phyloP scores from a whole-genome alignment of 2,888 invertebrate genomes.

The Paralinhomoeus sp. region DNA sequence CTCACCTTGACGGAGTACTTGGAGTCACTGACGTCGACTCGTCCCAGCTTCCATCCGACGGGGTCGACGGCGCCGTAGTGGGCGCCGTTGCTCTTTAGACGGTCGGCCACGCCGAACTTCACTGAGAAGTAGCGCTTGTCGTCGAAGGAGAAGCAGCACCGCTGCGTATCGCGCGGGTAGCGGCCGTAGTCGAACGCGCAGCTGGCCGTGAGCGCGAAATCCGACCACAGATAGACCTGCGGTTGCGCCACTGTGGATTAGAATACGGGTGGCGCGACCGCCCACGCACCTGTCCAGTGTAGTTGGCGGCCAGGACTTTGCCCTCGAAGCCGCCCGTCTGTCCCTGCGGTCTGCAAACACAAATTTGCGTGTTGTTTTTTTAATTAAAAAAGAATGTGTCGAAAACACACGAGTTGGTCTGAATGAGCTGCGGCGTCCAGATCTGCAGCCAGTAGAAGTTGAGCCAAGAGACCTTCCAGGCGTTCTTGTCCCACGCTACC shows the following conservation, averaged over 20 bases:
- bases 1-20: conserved; percentile 11
- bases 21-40: conserved; percentile 11
- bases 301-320: conserved; percentile 25
- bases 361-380: conserved; percentile 4
- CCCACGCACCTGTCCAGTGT: conserved; percentile 22
- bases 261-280: conserved; percentile 6
- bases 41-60: no score
- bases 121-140: conserved; percentile 23
- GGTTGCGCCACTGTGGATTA: background rate
- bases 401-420: conserved; percentile 16
- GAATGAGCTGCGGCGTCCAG: conserved; percentile 20
- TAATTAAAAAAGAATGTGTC: background rate
- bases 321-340: conserved; percentile 17
- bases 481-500: conserved; percentile 22
- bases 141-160: conserved; percentile 24
- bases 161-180: conserved; percentile 21
- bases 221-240: conserved; percentile 9
- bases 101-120: background rate
- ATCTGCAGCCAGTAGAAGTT: conserved; percentile 26
- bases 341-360: conserved; percentile 11
- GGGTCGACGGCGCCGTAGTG: background rate
- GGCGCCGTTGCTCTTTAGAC: background rate
- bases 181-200: conserved; percentile 21
- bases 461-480: conserved; percentile 24
- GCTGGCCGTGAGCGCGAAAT: conserved; percentile 20